A percentile compares a stretch with the other conserved stretches of the same genome.
Evolutionary conservation across 2,113 vertebrate genomes (phyloP).

Genomic region (Myocastor coypus): DNA sequence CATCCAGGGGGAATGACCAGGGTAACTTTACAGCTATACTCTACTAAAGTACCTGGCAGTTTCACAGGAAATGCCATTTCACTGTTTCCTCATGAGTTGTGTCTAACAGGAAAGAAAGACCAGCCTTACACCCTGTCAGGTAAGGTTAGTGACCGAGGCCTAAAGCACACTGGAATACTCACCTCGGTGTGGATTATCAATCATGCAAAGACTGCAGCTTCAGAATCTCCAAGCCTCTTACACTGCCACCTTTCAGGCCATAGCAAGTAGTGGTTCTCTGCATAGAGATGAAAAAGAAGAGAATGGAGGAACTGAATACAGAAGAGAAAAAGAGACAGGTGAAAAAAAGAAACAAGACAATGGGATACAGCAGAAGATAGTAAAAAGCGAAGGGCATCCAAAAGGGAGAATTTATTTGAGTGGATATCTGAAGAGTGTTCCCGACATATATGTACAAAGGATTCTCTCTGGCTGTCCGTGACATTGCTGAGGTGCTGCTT

Average conservation of each 20-base stretch:
- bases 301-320: background rate
- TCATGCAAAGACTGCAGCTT: background rate
- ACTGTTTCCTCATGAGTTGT: background rate
- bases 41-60: background rate
- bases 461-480: background rate
- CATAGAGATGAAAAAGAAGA: background rate
- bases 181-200: background rate
- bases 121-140: background rate
- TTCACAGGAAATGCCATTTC: background rate
- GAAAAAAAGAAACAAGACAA: background rate
- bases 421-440: background rate
- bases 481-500: slow-evolving; percentile 41
- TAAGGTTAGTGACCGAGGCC: background rate
- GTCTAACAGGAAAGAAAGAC: slow-evolving; percentile 15
- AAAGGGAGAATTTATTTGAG: background rate
- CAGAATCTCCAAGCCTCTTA: background rate
- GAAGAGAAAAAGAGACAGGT: background rate
- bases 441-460: background rate
- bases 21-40: background rate
- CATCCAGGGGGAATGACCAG: slow-evolving; percentile 1
- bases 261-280: slow-evolving; percentile 9
- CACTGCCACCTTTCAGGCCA: background rate
- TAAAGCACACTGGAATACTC: background rate
- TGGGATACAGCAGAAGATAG: background rate
- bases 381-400: background rate